Percentiles rank a stretch among this genome's conserved stretches.
Evolutionary conservation across 37 sponge, comb jelly and placozoan genomes (phyloP).

Genomic region (Beroe forskalii): DNA sequence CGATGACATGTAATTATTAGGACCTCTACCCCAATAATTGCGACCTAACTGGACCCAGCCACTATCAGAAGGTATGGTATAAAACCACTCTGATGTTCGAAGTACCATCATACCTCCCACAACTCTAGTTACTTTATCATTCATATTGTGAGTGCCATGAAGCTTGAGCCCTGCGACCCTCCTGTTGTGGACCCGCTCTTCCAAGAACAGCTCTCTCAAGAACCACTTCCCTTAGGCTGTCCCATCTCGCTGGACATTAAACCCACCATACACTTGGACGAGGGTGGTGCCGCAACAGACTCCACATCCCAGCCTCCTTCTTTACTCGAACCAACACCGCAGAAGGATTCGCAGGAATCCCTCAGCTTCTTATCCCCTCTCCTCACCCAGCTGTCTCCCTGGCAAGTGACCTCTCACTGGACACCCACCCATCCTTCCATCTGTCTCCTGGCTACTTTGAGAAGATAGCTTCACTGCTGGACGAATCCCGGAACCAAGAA

Average conservation of each 20-base stretch:
- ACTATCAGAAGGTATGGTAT: neutral
- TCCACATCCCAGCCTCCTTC: too few species aligned
- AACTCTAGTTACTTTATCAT: too few species aligned
- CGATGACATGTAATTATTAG: conserved; percentile 32
- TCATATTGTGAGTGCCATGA: too few species aligned
- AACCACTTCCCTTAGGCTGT: too few species aligned
- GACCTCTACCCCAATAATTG: conserved; percentile 20
- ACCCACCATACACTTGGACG: too few species aligned
- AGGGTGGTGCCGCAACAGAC: too few species aligned
- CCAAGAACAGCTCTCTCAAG: neutral
- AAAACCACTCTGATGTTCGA: neutral
- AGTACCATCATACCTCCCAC: neutral
- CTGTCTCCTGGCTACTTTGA: neutral
- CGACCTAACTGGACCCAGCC: neutral
- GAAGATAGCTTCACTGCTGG: neutral
- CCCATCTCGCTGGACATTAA: too few species aligned
- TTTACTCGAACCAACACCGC: too few species aligned
- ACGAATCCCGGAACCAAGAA: neutral
- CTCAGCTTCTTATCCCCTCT: conserved; percentile 23
- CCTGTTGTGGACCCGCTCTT: conserved; percentile 41
- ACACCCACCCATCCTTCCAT: neutral
- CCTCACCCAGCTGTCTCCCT: neutral
- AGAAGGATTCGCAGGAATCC: too few species aligned
- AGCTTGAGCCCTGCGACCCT: conserved; percentile 55
- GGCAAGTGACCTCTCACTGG: neutral